Percentiles rank a stretch among this genome's conserved stretches.
Evolutionary conservation across 1,140 invertebrate species (phyloP).

Genomic region (Notospermus geniculatus): DNA sequence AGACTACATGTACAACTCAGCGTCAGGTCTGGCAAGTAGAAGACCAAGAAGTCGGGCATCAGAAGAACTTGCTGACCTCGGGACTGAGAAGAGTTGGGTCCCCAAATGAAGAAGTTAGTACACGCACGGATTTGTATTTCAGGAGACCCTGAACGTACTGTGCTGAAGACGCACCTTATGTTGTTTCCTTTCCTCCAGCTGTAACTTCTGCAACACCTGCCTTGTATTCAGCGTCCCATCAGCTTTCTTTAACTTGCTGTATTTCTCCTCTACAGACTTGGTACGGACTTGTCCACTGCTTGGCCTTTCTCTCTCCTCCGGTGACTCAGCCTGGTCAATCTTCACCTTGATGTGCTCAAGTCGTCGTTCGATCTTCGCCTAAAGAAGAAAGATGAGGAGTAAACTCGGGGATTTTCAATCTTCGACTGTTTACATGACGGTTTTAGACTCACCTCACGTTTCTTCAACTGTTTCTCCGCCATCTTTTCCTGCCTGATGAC

Average conservation of each 20-base stretch:
- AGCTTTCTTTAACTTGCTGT: constrained; percentile 35
- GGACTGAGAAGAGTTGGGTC: too few species aligned
- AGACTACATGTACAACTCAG: too few species aligned
- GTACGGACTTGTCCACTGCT: neutral
- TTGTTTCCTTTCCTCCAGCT: constrained; percentile 42
- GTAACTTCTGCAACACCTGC: constrained; percentile 45
- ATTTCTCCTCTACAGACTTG: constrained; percentile 32
- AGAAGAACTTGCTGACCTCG: too few species aligned
- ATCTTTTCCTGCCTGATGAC: constrained; percentile 37
- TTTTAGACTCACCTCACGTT: constrained; percentile 32
- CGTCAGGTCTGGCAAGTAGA: too few species aligned
- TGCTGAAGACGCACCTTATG: constrained; percentile 31
- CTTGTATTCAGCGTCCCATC: constrained; percentile 43
- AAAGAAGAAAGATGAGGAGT: neutral
- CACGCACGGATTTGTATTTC: too few species aligned
- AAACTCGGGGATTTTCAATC: too few species aligned
- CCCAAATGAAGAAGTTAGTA: too few species aligned
- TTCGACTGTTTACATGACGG: too few species aligned
- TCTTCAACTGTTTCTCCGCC: constrained; percentile 43
- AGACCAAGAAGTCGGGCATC: too few species aligned
- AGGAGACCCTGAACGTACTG: too few species aligned
- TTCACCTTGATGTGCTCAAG: neutral
- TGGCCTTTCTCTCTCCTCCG: neutral
- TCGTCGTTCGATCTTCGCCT: neutral
- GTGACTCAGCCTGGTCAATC: neutral